These are phyloP conservation scores for Discoglossus pictus DNA, from an alignment of 2,797 vertebrate species.

Conservation along the genomic window DNA sequence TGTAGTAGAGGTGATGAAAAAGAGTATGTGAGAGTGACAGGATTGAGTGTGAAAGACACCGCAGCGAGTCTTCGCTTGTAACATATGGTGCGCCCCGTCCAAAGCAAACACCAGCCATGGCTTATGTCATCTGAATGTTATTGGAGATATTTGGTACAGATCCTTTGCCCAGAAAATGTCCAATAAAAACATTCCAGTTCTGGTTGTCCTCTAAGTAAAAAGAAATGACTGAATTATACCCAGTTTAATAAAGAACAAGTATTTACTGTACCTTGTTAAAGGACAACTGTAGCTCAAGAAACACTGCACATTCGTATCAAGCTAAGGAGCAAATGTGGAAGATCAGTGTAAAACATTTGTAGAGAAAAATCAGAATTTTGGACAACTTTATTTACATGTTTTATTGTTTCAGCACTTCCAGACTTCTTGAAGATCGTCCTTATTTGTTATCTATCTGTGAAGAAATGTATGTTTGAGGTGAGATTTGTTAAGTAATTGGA, in stretches of 20 bases:
- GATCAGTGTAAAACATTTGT: too few species aligned
- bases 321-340: too few species aligned
- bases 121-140: conserved; percentile 48
- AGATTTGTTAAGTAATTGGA: too few species aligned
- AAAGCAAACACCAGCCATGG: conserved; percentile 46
- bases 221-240: conserved; percentile 17
- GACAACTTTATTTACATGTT: too few species aligned
- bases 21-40: conserved; percentile 29
- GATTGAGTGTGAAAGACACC: conserved; percentile 45
- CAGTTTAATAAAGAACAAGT: conserved; percentile 3
- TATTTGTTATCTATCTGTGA: too few species aligned
- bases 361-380: too few species aligned
- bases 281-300: too few species aligned
- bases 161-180: conserved; percentile 22
- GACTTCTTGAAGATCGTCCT: too few species aligned
- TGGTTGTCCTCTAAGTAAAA: conserved; percentile 28
- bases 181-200: conserved; percentile 39
- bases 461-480: too few species aligned
- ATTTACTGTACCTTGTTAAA: too few species aligned
- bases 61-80: conserved; percentile 47
- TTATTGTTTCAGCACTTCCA: too few species aligned
- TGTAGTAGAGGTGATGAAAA: conserved; percentile 47
- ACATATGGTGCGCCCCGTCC: conserved; percentile 24
- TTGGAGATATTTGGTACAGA: conserved; percentile 42
- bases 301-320: too few species aligned